A percentile compares a stretch with the other conserved stretches of the same genome.
Evolutionary conservation across 1,140 invertebrate genomes (phyloP).

Genomic region (Psilanteris sp.): DNA sequence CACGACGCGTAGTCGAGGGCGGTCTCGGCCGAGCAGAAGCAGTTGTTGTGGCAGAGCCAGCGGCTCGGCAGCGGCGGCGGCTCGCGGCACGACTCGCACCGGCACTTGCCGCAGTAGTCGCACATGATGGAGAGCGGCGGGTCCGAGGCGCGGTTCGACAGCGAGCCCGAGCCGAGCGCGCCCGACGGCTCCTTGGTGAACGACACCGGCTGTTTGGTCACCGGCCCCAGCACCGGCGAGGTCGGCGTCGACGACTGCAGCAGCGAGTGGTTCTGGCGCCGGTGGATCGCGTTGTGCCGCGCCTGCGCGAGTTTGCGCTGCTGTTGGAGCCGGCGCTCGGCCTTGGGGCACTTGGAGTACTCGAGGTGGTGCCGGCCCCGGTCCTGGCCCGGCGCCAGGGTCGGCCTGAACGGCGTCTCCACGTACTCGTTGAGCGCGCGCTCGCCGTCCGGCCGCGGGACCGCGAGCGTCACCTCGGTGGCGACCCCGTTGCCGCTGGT

Average conservation of each 20-base stretch:
- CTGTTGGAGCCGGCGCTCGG: constrained; percentile 65
- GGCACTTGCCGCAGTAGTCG: constrained; percentile 90
- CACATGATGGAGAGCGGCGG: constrained; percentile 86
- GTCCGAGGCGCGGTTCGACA: constrained; percentile 66
- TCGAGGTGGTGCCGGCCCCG: constrained; percentile 51
- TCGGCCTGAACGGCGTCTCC: constrained; percentile 85
- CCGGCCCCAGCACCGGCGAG: constrained; percentile 68
- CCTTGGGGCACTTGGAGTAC: constrained; percentile 71
- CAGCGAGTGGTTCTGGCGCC: constrained; percentile 55
- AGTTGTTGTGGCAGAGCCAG: constrained; percentile 93
- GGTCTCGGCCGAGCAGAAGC: constrained; percentile 91
- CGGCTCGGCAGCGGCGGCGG: constrained; percentile 90
- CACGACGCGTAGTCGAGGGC: constrained; percentile 93
- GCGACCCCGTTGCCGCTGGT: constrained; percentile 4
- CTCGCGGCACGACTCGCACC: constrained; percentile 91
- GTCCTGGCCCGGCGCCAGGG: constrained; percentile 42
- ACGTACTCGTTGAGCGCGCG: constrained; percentile 91
- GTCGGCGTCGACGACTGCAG: constrained; percentile 65
- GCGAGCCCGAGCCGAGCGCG: constrained; percentile 67
- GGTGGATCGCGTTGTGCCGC: constrained; percentile 62
- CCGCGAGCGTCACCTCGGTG: constrained; percentile 83
- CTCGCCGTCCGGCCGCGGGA: constrained; percentile 88
- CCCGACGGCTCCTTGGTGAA: constrained; percentile 80
- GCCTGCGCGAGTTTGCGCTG: constrained; percentile 56
- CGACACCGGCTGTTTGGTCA: constrained; percentile 82